Evolutionary conservation across 2,888 invertebrate genomes (phyloP).

Genomic region (Oligia latruncula): DNA sequence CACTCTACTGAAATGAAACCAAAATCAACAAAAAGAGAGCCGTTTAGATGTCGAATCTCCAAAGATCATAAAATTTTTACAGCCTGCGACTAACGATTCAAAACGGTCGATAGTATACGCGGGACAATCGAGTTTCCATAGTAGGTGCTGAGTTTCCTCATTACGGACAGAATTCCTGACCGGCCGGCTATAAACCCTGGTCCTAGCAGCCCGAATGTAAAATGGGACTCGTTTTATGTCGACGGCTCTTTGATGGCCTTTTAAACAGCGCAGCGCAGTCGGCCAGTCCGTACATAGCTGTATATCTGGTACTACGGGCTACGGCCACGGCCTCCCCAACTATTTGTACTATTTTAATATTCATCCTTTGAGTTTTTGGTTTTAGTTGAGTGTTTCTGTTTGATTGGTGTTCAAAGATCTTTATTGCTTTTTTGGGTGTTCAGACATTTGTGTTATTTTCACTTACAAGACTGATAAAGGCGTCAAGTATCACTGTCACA

Average conservation of each 20-base stretch:
- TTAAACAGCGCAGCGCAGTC: slow-evolving; percentile 71
- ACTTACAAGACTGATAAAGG: background rate
- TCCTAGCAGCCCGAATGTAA: slow-evolving; percentile 81
- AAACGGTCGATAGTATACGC: slow-evolving; percentile 49
- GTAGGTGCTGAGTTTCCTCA: slow-evolving; percentile 79
- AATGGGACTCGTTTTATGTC: slow-evolving; percentile 84
- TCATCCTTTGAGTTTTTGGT: slow-evolving; percentile 42
- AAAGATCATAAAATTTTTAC: slow-evolving; percentile 53
- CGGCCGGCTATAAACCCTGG: slow-evolving; percentile 81
- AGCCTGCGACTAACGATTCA: slow-evolving; percentile 29
- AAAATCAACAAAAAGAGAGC: slow-evolving; percentile 27
- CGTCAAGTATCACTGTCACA: background rate
- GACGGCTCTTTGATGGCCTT: slow-evolving; percentile 82
- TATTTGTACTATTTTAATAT: slow-evolving; percentile 64
- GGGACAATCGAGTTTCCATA: slow-evolving; percentile 55
- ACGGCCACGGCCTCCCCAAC: slow-evolving; percentile 39
- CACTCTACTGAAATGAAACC: background rate
- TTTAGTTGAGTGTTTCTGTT: slow-evolving; percentile 31
- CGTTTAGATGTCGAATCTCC: slow-evolving; percentile 25
- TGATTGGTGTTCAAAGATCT: slow-evolving; percentile 29
- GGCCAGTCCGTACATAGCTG: slow-evolving; percentile 64
- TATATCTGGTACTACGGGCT: slow-evolving; percentile 53
- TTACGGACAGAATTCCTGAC: slow-evolving; percentile 82
- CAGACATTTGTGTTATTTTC: slow-evolving; percentile 26
- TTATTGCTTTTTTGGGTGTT: slow-evolving; percentile 28